Percentiles rank a stretch among this genome's conserved stretches.
Evolutionary conservation across 1,140 invertebrate species (phyloP).

Genomic region (Drosophila ironensis): DNA sequence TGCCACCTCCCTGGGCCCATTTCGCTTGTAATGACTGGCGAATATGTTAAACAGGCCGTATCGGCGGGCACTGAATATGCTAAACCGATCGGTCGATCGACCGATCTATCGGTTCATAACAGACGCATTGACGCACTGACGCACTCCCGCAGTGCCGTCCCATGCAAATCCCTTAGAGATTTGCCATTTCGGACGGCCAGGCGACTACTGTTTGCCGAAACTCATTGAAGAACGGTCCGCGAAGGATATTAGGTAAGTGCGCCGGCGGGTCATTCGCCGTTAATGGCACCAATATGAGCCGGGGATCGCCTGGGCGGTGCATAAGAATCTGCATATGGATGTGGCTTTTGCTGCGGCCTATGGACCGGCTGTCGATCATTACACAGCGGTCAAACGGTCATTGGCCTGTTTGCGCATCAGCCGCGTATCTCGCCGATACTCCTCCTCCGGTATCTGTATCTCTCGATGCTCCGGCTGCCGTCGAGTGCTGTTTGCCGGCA

Average conservation of each 20-base stretch:
- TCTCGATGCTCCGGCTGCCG: conserved; percentile 8
- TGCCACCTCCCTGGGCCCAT: conserved; percentile 19
- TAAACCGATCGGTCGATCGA: conserved; percentile 37
- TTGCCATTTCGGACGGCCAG: conserved; percentile 8
- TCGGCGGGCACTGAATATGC: conserved; percentile 57
- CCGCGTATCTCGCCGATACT: conserved; percentile 41
- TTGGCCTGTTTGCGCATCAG: conserved; percentile 66
- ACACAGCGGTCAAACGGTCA: conserved; percentile 78
- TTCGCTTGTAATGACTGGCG: conserved; percentile 48
- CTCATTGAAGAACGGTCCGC: conserved; percentile 40
- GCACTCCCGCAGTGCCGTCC: too few relatives aligned
- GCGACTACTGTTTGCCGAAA: conserved; percentile 65
- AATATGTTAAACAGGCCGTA: conserved; percentile 56
- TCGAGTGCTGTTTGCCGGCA: conserved; percentile 37
- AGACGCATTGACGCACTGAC: conserved; percentile 45
- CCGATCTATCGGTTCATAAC: conserved; percentile 40
- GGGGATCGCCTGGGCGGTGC: background rate
- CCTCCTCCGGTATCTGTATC: conserved; percentile 26
- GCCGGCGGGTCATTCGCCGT: conserved; percentile 27
- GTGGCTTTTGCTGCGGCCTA: background rate
- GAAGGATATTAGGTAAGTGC: conserved; percentile 66
- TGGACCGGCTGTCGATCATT: conserved; percentile 50
- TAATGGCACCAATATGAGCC: conserved; percentile 52
- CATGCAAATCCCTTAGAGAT: conserved; percentile 56
- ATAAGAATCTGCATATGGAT: conserved; percentile 57